phyloP scores from a whole-genome alignment of 2,797 vertebrate species.

The Sebastes cheni region DNA sequence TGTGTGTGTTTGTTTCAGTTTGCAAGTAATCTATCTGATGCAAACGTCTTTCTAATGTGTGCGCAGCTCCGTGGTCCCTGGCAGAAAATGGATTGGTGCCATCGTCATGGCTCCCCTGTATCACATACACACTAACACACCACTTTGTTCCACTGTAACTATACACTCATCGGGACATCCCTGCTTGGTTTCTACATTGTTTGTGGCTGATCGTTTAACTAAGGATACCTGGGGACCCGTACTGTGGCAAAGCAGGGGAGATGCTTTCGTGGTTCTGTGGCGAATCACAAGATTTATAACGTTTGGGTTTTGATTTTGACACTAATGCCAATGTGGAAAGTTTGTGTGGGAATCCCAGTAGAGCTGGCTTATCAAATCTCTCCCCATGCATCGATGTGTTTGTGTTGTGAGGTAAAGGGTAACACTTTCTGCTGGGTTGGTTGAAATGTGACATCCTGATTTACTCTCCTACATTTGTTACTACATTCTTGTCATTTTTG shows the following conservation, averaged over 20 bases:
- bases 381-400: neutral
- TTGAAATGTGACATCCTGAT: slow-evolving; percentile 17
- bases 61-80: slow-evolving; percentile 15
- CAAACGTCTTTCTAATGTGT: slow-evolving; percentile 40
- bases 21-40: slow-evolving; percentile 33
- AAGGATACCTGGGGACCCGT: slow-evolving; percentile 46
- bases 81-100: slow-evolving; percentile 52
- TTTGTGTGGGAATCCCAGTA: slow-evolving; percentile 26
- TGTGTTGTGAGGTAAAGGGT: slow-evolving; percentile 6
- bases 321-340: slow-evolving; percentile 3
- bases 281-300: slow-evolving; percentile 43
- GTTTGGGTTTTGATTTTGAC: slow-evolving; percentile 30
- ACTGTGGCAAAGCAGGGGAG: slow-evolving; percentile 15
- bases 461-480: neutral
- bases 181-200: slow-evolving; percentile 38
- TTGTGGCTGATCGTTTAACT: slow-evolving; percentile 46
- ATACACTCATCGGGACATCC: slow-evolving; percentile 19
- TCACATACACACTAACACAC: slow-evolving; percentile 32
- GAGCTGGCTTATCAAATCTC: slow-evolving; percentile 17
- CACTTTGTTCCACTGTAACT: slow-evolving; percentile 54
- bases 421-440: slow-evolving; percentile 5
- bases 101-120: slow-evolving; percentile 28
- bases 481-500: slow-evolving; percentile 20
- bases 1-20: slow-evolving; percentile 51
- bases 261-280: slow-evolving; percentile 28